Evolutionary conservation across 2,888 invertebrate species (phyloP), one percentile per base, ranked within the genome.

Genomic region (Prosopocoilus inquinatus): DNA sequence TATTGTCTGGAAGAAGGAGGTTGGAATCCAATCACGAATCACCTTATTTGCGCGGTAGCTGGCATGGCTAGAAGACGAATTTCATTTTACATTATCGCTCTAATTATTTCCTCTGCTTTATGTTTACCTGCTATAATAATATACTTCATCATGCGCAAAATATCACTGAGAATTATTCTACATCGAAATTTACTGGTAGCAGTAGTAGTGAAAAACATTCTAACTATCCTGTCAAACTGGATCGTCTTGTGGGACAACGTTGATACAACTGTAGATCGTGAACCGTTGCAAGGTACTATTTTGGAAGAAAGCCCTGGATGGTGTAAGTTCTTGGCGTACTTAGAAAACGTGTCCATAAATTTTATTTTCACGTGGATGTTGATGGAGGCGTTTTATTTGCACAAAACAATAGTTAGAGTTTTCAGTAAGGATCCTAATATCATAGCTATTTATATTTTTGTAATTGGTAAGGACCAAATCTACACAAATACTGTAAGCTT

Each of bases 341-440:
- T 82, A 1, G 84, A 84, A 60, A 80, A 81, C 41, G 66, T 80
- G 1, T 78, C 83, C 0, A 80, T 79, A 3, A 85, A 84, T 65
- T 76, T 78, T 0, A 86, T 88, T 43, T 89, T 87, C 67, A 80
- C 84, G 2, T 86, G 85, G 70, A 89, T 89, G 88, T 74, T 88
- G 44, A 76, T 84, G 1, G 86, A 87, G 67, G 87, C 84, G 0
- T 74, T 84, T 35, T 86, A 84, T 68, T 70, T 89, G 2, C 88
- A 89, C 66, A 81, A 86, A 45, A 77, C 84, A 11, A 84, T 89
- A 28, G 88, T 85, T 0, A 81, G 84, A 13, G 82, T 86, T 0
- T 87, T 89, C 67, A 80, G 41, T 75, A 78, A 78, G 41, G 82
- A 85, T 53, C 74, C 84, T 9, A 80, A 79, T 11, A 74, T 84